Conservation (phyloP, 2,888 invertebrate genomes). For the Lasioglossum calceatum region DNA sequence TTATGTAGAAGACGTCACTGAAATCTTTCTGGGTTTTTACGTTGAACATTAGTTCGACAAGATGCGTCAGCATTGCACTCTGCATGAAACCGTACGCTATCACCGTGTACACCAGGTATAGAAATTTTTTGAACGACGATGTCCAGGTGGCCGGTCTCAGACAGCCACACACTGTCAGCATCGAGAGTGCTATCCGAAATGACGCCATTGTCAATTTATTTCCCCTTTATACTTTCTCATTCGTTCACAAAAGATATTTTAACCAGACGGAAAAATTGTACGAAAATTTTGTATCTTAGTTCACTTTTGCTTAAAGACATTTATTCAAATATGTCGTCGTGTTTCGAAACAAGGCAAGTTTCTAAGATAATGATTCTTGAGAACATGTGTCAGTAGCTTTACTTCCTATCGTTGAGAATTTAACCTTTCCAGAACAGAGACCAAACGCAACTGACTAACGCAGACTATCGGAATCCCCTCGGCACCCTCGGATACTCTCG, state of each 20-base stretch:
- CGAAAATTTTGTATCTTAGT: no score
- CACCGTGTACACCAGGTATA: conserved; percentile 55
- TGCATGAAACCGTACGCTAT: conserved; percentile 32
- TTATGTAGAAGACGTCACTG: conserved; percentile 52
- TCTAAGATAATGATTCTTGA: no score
- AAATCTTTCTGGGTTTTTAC: conserved; percentile 55
- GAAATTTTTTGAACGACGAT: background rate
- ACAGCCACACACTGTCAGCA: background rate
- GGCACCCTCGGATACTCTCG: background rate
- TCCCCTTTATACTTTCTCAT: background rate
- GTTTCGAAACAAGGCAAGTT: background rate
- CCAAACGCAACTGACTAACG: background rate
- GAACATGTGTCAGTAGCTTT: no score
- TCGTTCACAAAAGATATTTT: background rate
- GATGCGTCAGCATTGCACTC: conserved; percentile 15
- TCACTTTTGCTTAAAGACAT: no score
- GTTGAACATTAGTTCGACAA: conserved; percentile 52
- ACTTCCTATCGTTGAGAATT: background rate
- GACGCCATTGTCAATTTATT: background rate
- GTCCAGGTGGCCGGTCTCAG: background rate
- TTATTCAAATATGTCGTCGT: no score
- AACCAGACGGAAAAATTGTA: background rate
- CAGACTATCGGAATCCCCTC: background rate
- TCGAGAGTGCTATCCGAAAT: background rate
- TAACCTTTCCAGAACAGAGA: background rate